Conservation (phyloP, 2,888 invertebrate genomes). For the Meteorus cinctellus region DNA sequence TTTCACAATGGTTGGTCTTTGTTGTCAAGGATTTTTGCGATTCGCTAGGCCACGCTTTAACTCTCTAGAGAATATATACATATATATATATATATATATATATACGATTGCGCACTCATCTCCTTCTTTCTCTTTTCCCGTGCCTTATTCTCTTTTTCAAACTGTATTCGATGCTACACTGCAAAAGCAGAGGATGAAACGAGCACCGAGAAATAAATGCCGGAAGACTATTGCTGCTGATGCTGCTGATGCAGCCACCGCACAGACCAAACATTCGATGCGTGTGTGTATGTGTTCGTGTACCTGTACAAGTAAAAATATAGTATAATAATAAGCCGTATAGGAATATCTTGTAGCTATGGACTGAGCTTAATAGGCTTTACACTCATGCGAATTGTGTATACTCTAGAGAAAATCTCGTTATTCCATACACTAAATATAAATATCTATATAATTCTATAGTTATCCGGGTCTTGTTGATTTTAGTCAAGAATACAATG, state of each 20-base stretch:
- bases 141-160: constrained; percentile 30
- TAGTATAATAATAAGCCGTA: constrained; percentile 17
- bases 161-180: too few relatives aligned
- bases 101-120: constrained; percentile 14
- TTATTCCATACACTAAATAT: constrained; percentile 33
- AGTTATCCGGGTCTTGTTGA: neutral
- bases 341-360: constrained; percentile 43
- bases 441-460: neutral
- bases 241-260: too few relatives aligned
- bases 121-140: constrained; percentile 33
- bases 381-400: constrained; percentile 29
- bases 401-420: constrained; percentile 55
- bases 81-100: neutral
- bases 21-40: constrained; percentile 57
- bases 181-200: too few relatives aligned
- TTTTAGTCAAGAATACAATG: neutral
- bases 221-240: too few relatives aligned
- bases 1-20: constrained; percentile 53
- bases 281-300: neutral
- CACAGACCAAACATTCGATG: too few relatives aligned
- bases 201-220: too few relatives aligned
- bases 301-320: neutral
- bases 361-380: constrained; percentile 63
- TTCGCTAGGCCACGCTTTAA: constrained; percentile 58
- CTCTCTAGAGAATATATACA: constrained; percentile 24